Conservation (phyloP, 2,888 invertebrate species). For the Eristalis arbustorum region DNA sequence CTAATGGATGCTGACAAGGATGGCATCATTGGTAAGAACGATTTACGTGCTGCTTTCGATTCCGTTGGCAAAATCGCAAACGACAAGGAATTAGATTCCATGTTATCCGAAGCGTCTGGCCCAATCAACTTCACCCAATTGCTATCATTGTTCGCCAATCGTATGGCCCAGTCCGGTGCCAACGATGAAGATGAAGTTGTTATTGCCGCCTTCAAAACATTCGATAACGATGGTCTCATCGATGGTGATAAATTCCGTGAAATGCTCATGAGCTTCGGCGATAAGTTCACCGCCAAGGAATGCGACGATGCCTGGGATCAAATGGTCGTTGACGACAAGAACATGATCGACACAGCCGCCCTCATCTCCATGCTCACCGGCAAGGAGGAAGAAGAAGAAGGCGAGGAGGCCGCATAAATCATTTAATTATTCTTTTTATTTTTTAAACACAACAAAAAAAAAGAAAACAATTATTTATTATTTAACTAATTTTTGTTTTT, state of each 20-base stretch:
- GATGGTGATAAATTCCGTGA: constrained; percentile 94
- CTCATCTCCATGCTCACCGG: constrained; percentile 94
- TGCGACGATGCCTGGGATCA: constrained; percentile 96
- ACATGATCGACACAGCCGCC: constrained; percentile 92
- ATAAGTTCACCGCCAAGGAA: constrained; percentile 93
- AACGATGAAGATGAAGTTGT: constrained; percentile 95
- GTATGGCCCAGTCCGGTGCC: constrained; percentile 94
- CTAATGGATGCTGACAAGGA: constrained; percentile 98
- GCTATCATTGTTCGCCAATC: constrained; percentile 93
- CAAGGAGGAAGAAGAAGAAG: constrained; percentile 91
- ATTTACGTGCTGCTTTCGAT: constrained; percentile 95
- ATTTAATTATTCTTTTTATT: constrained; percentile 37
- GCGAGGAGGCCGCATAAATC: constrained; percentile 83
- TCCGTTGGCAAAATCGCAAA: constrained; percentile 93
- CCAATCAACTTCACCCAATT: constrained; percentile 98
- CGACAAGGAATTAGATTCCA: constrained; percentile 94
- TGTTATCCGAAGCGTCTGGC: constrained; percentile 92
- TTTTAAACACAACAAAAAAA: constrained; percentile 5
- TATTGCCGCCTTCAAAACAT: constrained; percentile 94
- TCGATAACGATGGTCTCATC: constrained; percentile 93
- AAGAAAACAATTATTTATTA: constrained; percentile 26
- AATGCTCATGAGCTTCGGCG: constrained; percentile 95
- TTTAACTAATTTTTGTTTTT: constrained; percentile 63
- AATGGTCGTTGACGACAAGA: constrained; percentile 95
- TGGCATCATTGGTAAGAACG: constrained; percentile 93